phyloP scores from a whole-genome alignment of 2,113 vertebrate species.

The Orthonyx spaldingii region DNA sequence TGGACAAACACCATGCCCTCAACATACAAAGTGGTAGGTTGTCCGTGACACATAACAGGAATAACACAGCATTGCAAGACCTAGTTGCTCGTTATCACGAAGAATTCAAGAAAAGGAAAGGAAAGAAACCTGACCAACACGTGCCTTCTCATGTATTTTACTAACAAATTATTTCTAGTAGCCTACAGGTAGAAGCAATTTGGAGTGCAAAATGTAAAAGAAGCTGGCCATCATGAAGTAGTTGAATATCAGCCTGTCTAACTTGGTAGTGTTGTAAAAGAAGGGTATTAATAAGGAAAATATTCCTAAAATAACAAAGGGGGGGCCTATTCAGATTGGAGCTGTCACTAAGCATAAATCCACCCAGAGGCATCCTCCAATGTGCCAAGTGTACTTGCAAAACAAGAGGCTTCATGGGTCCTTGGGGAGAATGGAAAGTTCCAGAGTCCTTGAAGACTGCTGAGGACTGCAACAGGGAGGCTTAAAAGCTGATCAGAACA shows the following conservation, averaged over 20 bases:
- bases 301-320: not conserved
- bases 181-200: not conserved
- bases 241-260: not conserved
- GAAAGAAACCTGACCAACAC: not conserved
- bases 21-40: conserved; percentile 94
- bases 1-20: conserved; percentile 94
- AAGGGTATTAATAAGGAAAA: not conserved
- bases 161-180: not conserved
- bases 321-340: not conserved
- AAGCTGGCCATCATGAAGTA: not conserved
- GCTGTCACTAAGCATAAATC: not conserved
- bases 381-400: not conserved
- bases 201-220: not conserved
- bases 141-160: not conserved
- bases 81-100: not conserved
- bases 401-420: not conserved
- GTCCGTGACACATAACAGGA: not conserved
- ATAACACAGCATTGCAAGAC: not conserved
- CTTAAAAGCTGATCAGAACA: not conserved
- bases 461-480: not conserved
- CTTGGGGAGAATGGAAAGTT: not conserved
- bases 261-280: not conserved
- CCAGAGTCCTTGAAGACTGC: not conserved
- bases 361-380: not conserved
- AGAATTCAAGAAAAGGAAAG: not conserved